A percentile compares a stretch with the other conserved stretches of the same genome.
phyloP scores from a whole-genome alignment of 1,140 invertebrate species.

The Pseudachorutes palmiensis region DNA sequence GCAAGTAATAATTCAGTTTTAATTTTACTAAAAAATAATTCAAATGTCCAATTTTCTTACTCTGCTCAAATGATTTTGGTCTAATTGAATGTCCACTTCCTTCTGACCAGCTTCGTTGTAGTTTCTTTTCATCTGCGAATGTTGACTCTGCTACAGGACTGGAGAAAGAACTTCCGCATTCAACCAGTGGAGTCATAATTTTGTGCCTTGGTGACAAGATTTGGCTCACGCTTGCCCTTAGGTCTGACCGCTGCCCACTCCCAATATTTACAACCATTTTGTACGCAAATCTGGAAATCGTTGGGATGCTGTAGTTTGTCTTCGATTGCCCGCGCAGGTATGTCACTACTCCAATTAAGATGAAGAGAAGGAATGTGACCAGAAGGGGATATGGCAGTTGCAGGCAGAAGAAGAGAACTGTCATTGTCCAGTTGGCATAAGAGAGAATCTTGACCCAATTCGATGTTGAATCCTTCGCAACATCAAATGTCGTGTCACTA shows the following conservation, averaged over 20 bases:
- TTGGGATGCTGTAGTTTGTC: conserved; percentile 15
- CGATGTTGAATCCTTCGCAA: no score
- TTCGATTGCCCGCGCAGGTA: conserved; percentile 9
- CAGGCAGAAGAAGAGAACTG: conserved; percentile 16
- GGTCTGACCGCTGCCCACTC: neutral
- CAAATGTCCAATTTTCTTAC: neutral
- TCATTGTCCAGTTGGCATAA: conserved; percentile 18
- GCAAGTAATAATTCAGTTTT: neutral
- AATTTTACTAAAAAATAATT: neutral
- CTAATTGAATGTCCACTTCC: neutral
- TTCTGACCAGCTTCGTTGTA: conserved; percentile 16
- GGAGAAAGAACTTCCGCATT: neutral
- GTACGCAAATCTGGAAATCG: conserved; percentile 23
- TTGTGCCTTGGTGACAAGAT: neutral
- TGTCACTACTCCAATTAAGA: conserved; percentile 12
- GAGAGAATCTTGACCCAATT: neutral
- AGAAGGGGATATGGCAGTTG: conserved; percentile 22
- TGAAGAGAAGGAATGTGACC: conserved; percentile 13
- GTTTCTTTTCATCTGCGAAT: no score
- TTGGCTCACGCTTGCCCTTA: neutral
- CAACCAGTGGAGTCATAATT: neutral
- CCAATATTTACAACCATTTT: conserved; percentile 33
- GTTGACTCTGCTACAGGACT: neutral
- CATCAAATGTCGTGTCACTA: no score
- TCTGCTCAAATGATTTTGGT: neutral